These are phyloP conservation scores for Pelodytes ibericus DNA, from an alignment of 2,797 vertebrate species.

Conservation along the genomic window DNA sequence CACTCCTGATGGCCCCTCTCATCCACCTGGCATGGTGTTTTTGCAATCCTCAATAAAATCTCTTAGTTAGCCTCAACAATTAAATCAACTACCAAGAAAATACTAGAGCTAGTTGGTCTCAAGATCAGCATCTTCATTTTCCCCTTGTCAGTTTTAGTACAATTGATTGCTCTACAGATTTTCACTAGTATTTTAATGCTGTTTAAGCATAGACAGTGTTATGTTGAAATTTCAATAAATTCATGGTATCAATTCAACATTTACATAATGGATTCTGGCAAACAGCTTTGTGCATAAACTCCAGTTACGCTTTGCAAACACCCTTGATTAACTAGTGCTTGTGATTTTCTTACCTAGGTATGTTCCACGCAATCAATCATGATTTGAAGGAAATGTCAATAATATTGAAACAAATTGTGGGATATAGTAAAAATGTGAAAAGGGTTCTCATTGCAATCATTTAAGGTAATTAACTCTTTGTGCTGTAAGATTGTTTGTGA, in stretches of 20 bases:
- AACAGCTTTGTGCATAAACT: conserved; percentile 54
- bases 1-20: too few relatives aligned
- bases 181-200: conserved; percentile 52
- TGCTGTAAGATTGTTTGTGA: conserved; percentile 1
- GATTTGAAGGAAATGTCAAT: conserved; percentile 54
- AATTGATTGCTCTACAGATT: conserved; percentile 44
- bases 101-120: conserved; percentile 12
- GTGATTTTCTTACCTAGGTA: conserved; percentile 56
- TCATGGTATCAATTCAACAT: conserved; percentile 51
- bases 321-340: conserved; percentile 55
- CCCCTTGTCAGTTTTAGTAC: conserved; percentile 38
- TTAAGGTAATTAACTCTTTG: conserved; percentile 48
- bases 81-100: not conserved
- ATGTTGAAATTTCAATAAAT: conserved; percentile 54
- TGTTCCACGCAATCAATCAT: conserved; percentile 55
- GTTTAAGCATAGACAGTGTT: conserved; percentile 51
- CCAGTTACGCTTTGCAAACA: conserved; percentile 51
- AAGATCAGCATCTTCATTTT: conserved; percentile 31
- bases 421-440: conserved; percentile 49
- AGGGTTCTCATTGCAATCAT: conserved; percentile 45
- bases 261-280: conserved; percentile 57
- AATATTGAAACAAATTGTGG: conserved; percentile 56
- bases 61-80: not conserved
- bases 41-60: too few relatives aligned
- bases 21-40: too few relatives aligned